Base-by-base conservation (phyloP, 2,113 vertebrate genomes). In the Coturnix japonica region DNA sequence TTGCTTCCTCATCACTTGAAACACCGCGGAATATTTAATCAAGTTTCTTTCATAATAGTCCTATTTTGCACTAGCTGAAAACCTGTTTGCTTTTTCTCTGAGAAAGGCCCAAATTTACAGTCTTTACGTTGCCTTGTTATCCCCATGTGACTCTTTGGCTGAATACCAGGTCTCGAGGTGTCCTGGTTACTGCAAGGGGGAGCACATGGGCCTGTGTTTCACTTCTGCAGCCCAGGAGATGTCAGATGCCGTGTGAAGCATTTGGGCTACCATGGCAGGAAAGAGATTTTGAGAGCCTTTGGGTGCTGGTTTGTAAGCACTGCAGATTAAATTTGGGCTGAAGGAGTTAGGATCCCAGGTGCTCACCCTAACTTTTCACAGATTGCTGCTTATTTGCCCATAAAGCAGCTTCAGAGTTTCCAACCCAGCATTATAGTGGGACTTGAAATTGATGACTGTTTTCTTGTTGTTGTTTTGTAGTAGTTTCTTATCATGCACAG, bases 261-360 rank as follows among this genome's bases (percentile, higher is more conserved):
- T 44, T 72, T 30, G 35, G 8, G 7, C 31, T 89, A 1, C 16
- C 85, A 1, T 16, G 49, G 14, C 5, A 3, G 1, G 1, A 10
- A 17, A 33, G 65, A 2, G 13, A 8, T 13, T 64, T 64, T 26
- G 13, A 39, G 56, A 67, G 31, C 33, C 49, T 66, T 73, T 73
- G 13, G 19, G 19, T 2, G 0, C 53, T 79, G 71, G 8, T 16
- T 87, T 3, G 0, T 37, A 41, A 35, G 4, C 11, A 7, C 0
- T 0, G 30, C 1, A 1, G n/a, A 20, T 89, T 71, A 57, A 76
- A n/a, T 7, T 16, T 39, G 25, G 37, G 31, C 37, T 69, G 1
- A 1, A 3, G 2, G 5, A 26, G 9, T 26, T 44, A 25, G 59
- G 9, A 44, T 11, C 35, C 89, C 49, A 22, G 44, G 23, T 28